These are phyloP conservation scores for Dicyrtomina minuta DNA, from an alignment of 2,888 invertebrate genomes.

Conservation along the genomic window DNA sequence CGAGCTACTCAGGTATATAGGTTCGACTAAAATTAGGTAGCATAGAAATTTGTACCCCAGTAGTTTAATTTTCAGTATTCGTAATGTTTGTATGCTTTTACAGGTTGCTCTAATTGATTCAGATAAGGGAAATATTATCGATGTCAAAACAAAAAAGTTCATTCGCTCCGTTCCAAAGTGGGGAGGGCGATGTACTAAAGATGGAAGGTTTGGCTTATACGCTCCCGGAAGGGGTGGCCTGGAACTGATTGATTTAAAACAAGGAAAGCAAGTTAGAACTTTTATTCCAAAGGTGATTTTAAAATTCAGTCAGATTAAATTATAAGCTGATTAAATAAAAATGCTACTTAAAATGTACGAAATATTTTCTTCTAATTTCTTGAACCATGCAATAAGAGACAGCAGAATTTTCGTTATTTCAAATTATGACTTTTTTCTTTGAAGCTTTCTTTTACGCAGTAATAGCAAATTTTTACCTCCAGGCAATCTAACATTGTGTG, in stretches of 20 bases:
- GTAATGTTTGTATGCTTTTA: no score
- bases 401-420: no score
- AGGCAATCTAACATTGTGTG: not conserved
- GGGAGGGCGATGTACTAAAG: conserved; percentile 84
- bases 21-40: no score
- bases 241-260: conserved; percentile 86
- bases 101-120: conserved; percentile 85
- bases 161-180: conserved; percentile 85
- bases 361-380: no score
- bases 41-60: no score
- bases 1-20: conserved; percentile 60
- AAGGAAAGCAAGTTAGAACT: conserved; percentile 82
- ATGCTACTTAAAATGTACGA: not conserved
- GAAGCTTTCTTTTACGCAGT: no score
- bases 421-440: no score
- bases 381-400: no score
- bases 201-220: conserved; percentile 86
- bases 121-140: conserved; percentile 87
- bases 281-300: conserved; percentile 74
- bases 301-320: not conserved
- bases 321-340: not conserved
- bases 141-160: conserved; percentile 83
- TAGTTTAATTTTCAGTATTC: no score
- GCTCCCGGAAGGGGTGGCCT: conserved; percentile 92
- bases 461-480: not conserved